Base-by-base conservation (phyloP, 30 jellyfish, hydroid and myxozoan species). In the Sanderia malayensis region DNA sequence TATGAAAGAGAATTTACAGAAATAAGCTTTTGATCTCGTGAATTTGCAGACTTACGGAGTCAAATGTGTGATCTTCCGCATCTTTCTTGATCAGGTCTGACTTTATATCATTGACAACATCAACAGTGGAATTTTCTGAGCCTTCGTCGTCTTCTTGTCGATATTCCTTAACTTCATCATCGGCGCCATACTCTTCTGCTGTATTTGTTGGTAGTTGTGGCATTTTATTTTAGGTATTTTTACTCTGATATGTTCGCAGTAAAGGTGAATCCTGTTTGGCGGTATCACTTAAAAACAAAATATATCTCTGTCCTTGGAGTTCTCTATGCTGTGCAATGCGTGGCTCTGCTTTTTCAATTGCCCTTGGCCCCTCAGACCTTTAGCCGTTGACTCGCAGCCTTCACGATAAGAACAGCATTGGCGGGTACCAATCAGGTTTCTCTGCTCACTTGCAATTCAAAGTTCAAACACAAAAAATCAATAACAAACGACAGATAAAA, bases 171-270 rank as follows among this genome's bases (percentile, higher is more conserved):
- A 82, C 85, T 79, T 89, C 97, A 64, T 89, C 97, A 28, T 89
- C 96, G 13, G 97, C 97, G 30, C 97, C 97, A 71, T 89, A 81
- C 70, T 89, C 97, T 65, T 83, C 97, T 31, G 97, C 95, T 30
- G 97, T 89, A 34, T 82, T 74, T 19, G 97, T 89, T 59, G 97
- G 97, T 57, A 89, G 84, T 66, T 89, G 97, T 33, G 97, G 97
- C 97, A 89, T 89, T 46, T 78, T 76, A 53, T 64, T 61, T 46
- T 37, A 77, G n/a, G 29, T 63, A 32, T 61, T 31, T 58, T 29
- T 44, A 29, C 23, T 18, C 33, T 53, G 41, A 67, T 41, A 44
- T 37, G 83, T 22, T 81, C 74, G 66, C 59, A 57, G 58, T 47
- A 60, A 61, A 44, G 71, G 46, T 29, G 52, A 76, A 62, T 37